These are phyloP conservation scores for Torymus tubicola DNA, from an alignment of 2,888 invertebrate species.

Conservation along the genomic window DNA sequence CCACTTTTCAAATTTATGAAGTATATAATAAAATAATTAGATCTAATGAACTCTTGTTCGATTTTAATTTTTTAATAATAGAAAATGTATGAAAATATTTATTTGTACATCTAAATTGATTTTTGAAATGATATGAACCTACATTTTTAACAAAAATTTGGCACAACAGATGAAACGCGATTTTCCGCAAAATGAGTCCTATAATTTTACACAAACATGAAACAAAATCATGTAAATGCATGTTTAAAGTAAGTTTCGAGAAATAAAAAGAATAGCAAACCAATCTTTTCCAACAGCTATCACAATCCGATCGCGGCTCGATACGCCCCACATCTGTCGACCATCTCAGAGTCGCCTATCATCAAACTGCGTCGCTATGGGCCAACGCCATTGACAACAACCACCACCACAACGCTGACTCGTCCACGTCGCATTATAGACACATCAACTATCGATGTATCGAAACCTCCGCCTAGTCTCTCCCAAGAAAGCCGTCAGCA, in stretches of 20 bases:
- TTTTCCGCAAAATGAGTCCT: too few species aligned
- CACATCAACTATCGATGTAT: constrained; percentile 91
- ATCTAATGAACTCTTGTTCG: too few species aligned
- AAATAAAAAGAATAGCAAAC: not conserved
- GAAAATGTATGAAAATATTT: too few species aligned
- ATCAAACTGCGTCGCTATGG: constrained; percentile 69
- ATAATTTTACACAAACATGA: too few species aligned
- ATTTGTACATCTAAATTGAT: too few species aligned
- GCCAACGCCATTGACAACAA: constrained; percentile 62
- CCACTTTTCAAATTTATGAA: not conserved
- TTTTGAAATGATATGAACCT: too few species aligned
- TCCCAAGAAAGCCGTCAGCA: constrained; percentile 62
- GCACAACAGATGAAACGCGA: too few species aligned
- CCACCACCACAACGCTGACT: constrained; percentile 67
- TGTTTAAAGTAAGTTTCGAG: not conserved
- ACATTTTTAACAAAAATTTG: too few species aligned
- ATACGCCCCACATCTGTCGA: constrained; percentile 86
- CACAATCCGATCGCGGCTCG: constrained; percentile 71
- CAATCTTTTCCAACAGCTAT: constrained; percentile 44
- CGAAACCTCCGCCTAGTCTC: constrained; percentile 75
- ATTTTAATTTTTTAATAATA: too few species aligned
- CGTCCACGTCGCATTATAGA: constrained; percentile 85
- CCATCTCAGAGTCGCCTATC: constrained; percentile 82
- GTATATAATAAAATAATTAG: too few species aligned
- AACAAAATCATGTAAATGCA: too few species aligned